These are phyloP conservation scores for Gorsachius magnificus DNA, from an alignment of 2,797 vertebrate genomes.

Conservation along the genomic window DNA sequence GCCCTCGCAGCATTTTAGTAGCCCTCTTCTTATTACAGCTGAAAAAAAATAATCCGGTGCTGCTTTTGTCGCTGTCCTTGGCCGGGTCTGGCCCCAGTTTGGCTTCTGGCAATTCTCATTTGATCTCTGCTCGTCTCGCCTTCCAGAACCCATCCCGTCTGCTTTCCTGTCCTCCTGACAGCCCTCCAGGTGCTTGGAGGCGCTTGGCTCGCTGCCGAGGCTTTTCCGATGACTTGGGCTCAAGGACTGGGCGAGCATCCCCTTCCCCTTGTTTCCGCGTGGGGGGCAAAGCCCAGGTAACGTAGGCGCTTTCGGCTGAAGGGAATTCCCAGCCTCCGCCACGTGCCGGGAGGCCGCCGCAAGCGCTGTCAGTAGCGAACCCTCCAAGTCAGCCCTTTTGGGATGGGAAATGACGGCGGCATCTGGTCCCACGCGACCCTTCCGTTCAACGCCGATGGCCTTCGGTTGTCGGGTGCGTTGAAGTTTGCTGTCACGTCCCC, in stretches of 20 bases:
- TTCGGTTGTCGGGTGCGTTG: accelerated
- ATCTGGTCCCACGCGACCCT: neutral
- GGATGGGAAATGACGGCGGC: accelerated
- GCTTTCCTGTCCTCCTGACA: neutral
- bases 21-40: neutral
- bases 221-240: neutral
- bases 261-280: neutral
- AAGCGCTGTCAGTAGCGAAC: neutral
- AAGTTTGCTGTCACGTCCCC: neutral
- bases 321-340: neutral
- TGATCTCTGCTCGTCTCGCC: neutral
- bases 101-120: neutral
- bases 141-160: no score
- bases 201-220: neutral
- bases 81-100: neutral
- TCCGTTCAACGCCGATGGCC: neutral
- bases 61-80: neutral
- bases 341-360: neutral
- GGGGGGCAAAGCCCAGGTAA: neutral
- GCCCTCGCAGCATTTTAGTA: no score
- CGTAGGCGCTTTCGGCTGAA: neutral
- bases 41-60: neutral
- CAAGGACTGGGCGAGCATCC: no score
- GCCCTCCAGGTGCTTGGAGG: neutral
- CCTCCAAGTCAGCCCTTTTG: neutral